Percentiles rank a stretch among this genome's conserved stretches.
Evolutionary conservation across 1,140 invertebrate species (phyloP).

Genomic region (Kradibia gibbosae): DNA sequence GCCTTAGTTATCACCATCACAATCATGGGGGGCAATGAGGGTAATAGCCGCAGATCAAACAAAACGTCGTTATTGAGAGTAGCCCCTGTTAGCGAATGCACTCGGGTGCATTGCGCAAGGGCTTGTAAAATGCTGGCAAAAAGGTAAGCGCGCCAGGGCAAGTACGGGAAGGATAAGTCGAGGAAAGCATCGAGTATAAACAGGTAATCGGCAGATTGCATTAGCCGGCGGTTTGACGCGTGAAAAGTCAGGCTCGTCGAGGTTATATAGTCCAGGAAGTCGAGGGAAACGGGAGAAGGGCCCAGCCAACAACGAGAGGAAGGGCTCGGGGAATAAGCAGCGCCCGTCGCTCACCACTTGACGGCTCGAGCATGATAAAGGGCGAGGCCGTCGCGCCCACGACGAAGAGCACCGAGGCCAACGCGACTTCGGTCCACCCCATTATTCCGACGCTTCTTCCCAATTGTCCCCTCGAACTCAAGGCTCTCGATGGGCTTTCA

Average conservation of each 20-base stretch:
- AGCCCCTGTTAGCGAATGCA: too few relatives aligned
- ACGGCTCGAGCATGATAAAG: not conserved
- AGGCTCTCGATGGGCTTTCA: not conserved
- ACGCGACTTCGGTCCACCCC: slow-evolving; percentile 5
- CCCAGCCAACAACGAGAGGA: not conserved
- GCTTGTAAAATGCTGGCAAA: not conserved
- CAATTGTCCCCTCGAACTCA: not conserved
- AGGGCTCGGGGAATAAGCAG: not conserved
- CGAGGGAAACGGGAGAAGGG: too few relatives aligned
- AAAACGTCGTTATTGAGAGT: too few relatives aligned
- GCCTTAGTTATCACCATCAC: too few relatives aligned
- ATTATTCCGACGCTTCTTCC: not conserved
- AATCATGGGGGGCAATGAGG: too few relatives aligned
- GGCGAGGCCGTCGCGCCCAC: slow-evolving; percentile 29
- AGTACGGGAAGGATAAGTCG: not conserved
- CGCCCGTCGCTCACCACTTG: slow-evolving; percentile 5
- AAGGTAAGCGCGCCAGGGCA: not conserved
- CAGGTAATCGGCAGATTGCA: not conserved
- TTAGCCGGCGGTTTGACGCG: not conserved
- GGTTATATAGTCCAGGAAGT: not conserved
- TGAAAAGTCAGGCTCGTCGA: not conserved
- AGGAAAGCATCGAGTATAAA: not conserved
- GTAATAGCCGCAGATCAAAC: too few relatives aligned
- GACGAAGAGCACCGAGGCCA: slow-evolving; percentile 24
- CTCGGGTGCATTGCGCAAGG: not conserved